Base-by-base conservation (phyloP, 2,888 invertebrate genomes). In the Dryobotodes eremita region DNA sequence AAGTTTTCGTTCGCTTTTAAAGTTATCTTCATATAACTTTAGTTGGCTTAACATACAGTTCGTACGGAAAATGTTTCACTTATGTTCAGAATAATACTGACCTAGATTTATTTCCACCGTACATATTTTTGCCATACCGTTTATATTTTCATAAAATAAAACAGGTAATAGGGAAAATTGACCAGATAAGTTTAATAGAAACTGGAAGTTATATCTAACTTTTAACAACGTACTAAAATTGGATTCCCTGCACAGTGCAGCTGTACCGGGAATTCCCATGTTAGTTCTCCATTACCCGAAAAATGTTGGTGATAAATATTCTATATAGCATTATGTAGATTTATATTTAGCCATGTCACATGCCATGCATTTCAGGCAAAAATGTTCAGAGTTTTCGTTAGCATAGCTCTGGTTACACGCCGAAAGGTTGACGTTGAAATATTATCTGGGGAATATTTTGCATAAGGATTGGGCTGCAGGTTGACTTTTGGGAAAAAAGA, bases 331-430 rank as follows among this genome's bases (percentile, higher is more conserved):
- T 71, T 71, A 85, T 71, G 42, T 69, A 81, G 8, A 71, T 74
- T 65, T 72, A 69, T 74, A 55, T 36, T 36, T 36, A 75, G 75
- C 59, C 62, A n/a, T 70, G 84, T 75, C 83, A 84, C 65, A 77
- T 79, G 76, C 74, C 74, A 62, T 72, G 62, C 23, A 59, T 31
- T 73, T 72, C 62, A 31, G 59, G 75, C 2, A 55, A 84, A 85
- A 77, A 86, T 83, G n/a, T 75, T 82, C 71, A 66, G 85, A 84
- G 83, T 77, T 88, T 88, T 69, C 77, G 46, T 77, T 61, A 74
- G 57, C 68, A 77, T 31, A 64, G 57, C 59, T 86, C 70, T 61
- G 66, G 71, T 79, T 70, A 74, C 75, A 78, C 57, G 59, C 48
- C 53, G 46, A 46, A 57, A 75, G n/a, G 65, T 72, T 78, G 88